These are phyloP conservation scores for Passer domesticus DNA, from an alignment of 2,113 vertebrate genomes.

Conservation along the genomic window DNA sequence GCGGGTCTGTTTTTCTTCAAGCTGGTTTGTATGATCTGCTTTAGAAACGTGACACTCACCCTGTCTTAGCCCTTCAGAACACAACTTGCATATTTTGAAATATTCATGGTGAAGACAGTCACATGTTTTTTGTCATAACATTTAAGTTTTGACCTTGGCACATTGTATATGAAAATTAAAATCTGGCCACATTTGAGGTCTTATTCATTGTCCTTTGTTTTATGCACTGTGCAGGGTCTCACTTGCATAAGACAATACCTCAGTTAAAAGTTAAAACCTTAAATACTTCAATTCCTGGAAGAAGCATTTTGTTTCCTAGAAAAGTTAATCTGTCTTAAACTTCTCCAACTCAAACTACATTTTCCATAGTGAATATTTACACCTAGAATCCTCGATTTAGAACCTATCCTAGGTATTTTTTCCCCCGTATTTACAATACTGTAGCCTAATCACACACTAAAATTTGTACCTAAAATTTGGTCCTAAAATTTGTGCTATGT, in stretches of 20 bases:
- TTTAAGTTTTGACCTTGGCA: neutral
- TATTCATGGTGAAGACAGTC: neutral
- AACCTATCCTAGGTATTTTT: fast-evolving
- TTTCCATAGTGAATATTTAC: neutral
- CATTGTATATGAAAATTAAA: neutral
- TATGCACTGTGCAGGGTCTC: neutral
- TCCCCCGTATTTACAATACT: neutral
- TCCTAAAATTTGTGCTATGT: neutral
- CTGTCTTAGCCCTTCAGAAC: neutral
- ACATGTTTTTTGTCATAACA: neutral
- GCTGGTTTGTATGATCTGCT: neutral
- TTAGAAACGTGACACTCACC: neutral
- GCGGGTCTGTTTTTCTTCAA: neutral
- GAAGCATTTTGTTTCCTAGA: neutral
- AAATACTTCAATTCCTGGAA: neutral
- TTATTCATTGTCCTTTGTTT: neutral
- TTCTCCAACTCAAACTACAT: neutral
- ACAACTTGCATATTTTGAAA: neutral
- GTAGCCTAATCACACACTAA: neutral
- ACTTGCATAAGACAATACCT: neutral
- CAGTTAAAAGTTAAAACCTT: neutral
- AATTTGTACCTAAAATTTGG: too few species aligned
- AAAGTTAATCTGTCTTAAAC: neutral
- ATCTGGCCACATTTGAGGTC: neutral
- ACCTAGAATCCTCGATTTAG: neutral